Evolutionary conservation across 1,140 invertebrate genomes (phyloP), one percentile per base, ranked within the genome.

Genomic region (Nylanderia fulva): DNA sequence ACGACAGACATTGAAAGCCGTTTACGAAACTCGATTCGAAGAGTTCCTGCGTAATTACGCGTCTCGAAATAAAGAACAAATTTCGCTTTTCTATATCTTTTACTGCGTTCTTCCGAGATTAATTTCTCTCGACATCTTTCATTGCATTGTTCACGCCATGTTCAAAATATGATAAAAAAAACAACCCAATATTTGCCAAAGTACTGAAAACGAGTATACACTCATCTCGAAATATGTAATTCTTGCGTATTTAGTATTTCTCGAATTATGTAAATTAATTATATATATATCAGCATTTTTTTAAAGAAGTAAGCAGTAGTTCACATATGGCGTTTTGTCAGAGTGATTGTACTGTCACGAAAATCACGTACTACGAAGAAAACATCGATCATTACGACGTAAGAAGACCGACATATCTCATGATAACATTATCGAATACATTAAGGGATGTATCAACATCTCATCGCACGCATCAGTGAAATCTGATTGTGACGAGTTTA

Each of bases 11-110:
- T 71, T 86, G 89, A 86, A 48, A 80, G 66, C 74, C 82, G 75
- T 88, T 90, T 88, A 84, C 85, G 85, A 89, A 90, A 90, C 85
- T 87, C 71, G 86, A 90, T 86, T 79, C 80, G 71, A 86, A 63
- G 60, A 75, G 29, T 7, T 71, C 39, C 72, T 42, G 21, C 61
- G 76, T 88, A 90, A 90, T 90, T 88, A 86, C 64, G 77, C 69
- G 61, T 58, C 82, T 87, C 75, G 54, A 77, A 48, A 86, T 71
- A 45, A 54, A 79, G 75, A 85, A 63, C 45, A 74, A 77, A 74
- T 72, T 85, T 42, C 15, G 15, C 60, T n/a, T n/a, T n/a, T n/a
- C n/a, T n/a, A n/a, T n/a, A n/a, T n/a, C n/a, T n/a, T n/a, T n/a
- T n/a, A n/a, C n/a, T n/a, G n/a, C n/a, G n/a, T n/a, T 82, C 52